Percentiles rank a stretch among this genome's conserved stretches.
Evolutionary conservation across 2,888 invertebrate species (phyloP).

Genomic region (Platycheirus rosarum): DNA sequence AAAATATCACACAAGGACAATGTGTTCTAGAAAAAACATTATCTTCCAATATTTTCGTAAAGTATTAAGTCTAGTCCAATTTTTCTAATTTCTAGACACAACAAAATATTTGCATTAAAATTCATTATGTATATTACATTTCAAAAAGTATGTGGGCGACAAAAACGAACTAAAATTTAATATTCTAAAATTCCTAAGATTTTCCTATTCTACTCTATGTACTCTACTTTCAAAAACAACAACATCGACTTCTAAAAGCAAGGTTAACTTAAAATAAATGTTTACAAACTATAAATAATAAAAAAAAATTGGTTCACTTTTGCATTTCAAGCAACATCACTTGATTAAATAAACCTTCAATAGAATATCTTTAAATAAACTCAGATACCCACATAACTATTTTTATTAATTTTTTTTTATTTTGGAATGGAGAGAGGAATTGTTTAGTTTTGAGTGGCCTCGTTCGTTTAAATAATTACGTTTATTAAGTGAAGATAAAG

Average conservation of each 20-base stretch:
- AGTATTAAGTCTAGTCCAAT: too few relatives aligned
- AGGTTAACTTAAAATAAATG: slow-evolving; percentile 19
- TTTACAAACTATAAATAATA: slow-evolving; percentile 17
- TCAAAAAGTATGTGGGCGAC: too few relatives aligned
- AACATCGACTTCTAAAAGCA: not conserved
- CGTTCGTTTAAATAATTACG: not conserved
- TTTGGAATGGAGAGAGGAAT: slow-evolving; percentile 8
- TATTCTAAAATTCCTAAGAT: not conserved
- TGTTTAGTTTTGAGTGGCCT: slow-evolving; percentile 10
- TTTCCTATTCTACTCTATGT: slow-evolving; percentile 5
- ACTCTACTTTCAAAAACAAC: not conserved
- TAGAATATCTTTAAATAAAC: slow-evolving; percentile 11
- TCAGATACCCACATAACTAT: not conserved
- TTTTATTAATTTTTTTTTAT: not conserved
- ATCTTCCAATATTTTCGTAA: too few relatives aligned
- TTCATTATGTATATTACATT: too few relatives aligned
- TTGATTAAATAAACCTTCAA: slow-evolving; percentile 32
- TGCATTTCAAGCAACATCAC: slow-evolving; percentile 19
- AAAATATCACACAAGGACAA: too few relatives aligned
- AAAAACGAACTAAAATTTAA: too few relatives aligned
- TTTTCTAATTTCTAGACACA: too few relatives aligned
- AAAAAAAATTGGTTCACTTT: slow-evolving; percentile 11
- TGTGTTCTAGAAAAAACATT: too few relatives aligned
- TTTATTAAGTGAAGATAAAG: not conserved
- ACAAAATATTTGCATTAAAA: too few relatives aligned